These are phyloP conservation scores for Notothenia rossii DNA, from an alignment of 2,113 vertebrate genomes.

Conservation along the genomic window DNA sequence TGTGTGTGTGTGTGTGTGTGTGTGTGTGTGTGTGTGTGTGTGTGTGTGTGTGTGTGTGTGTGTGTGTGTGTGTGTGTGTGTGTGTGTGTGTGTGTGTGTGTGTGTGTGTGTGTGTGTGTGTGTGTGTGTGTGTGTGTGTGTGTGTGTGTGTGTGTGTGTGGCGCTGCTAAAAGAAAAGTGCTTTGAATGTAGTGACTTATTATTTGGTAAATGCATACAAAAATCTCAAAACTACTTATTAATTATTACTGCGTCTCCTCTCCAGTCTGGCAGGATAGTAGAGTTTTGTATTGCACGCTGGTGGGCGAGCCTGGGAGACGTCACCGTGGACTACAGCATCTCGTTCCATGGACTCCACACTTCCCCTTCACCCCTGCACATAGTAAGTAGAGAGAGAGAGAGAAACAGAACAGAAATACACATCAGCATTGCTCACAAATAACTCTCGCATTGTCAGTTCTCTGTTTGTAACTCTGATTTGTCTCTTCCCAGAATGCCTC, in stretches of 20 bases:
- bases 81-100: background rate
- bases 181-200: background rate
- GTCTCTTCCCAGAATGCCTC: slow-evolving; percentile 89
- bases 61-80: background rate
- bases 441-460: background rate
- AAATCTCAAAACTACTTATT: too few relatives aligned
- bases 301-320: slow-evolving; percentile 98
- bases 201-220: background rate
- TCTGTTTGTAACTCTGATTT: slow-evolving; percentile 14
- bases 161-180: background rate
- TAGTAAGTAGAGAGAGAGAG: slow-evolving; percentile 85
- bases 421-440: background rate
- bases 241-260: slow-evolving; percentile 11
- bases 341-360: slow-evolving; percentile 93
- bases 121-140: background rate
- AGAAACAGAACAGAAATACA: background rate
- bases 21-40: background rate
- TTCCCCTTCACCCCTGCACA: slow-evolving; percentile 91
- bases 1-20: background rate
- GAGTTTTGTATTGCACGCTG: slow-evolving; percentile 97
- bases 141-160: background rate
- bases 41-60: slow-evolving; percentile 1
- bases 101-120: slow-evolving; percentile 1
- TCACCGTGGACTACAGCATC: slow-evolving; percentile 93
- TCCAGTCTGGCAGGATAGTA: slow-evolving; percentile 90